These are phyloP conservation scores for Cyprinella venusta DNA, from an alignment of 2,797 vertebrate species.

Conservation along the genomic window DNA sequence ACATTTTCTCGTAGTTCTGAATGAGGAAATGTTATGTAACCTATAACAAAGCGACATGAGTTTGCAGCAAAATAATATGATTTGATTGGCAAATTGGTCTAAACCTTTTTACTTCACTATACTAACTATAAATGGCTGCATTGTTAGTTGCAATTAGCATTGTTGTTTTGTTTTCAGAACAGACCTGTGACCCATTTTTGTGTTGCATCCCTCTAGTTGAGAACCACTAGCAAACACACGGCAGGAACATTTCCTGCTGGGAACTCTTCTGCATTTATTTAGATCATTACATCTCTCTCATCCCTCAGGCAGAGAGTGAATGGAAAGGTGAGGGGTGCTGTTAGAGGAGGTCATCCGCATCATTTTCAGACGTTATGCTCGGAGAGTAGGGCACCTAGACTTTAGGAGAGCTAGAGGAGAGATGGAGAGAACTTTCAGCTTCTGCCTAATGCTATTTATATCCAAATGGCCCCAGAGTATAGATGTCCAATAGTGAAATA, in stretches of 20 bases:
- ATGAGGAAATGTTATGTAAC: background rate
- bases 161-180: background rate
- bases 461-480: slow-evolving; percentile 28
- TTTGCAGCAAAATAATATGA: background rate
- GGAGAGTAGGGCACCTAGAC: slow-evolving; percentile 17
- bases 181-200: slow-evolving; percentile 24
- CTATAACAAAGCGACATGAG: background rate
- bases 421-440: slow-evolving; percentile 16
- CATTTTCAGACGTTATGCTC: slow-evolving; percentile 31
- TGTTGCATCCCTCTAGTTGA: background rate
- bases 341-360: slow-evolving; percentile 52
- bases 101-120: background rate
- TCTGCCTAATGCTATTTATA: slow-evolving; percentile 27
- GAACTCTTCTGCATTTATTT: slow-evolving; percentile 38
- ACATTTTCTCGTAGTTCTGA: background rate
- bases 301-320: slow-evolving; percentile 40
- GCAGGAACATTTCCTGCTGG: slow-evolving; percentile 28
- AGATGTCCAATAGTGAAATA: slow-evolving; percentile 33
- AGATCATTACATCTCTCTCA: slow-evolving; percentile 44
- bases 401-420: slow-evolving; percentile 21
- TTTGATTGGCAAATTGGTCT: background rate
- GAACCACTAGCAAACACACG: slow-evolving; percentile 6
- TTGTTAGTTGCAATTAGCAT: background rate
- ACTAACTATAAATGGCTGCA: background rate
- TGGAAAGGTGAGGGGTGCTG: slow-evolving; percentile 40